A percentile compares a stretch with the other conserved stretches of the same genome.
These are phyloP conservation scores for Psophia crepitans DNA, from an alignment of 2,113 vertebrate genomes.

Conservation along the genomic window DNA sequence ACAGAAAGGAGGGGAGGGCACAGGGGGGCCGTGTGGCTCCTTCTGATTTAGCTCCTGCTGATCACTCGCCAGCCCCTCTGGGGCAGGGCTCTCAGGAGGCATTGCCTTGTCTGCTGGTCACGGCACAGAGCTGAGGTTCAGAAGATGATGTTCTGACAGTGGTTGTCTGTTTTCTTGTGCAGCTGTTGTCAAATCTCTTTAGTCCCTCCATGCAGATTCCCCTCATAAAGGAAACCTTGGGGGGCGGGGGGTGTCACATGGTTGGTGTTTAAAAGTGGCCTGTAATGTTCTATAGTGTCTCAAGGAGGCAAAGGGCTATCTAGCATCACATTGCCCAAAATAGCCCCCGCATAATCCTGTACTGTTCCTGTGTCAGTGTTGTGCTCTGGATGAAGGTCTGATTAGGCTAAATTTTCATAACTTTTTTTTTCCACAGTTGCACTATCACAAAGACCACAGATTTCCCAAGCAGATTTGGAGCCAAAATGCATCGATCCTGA, in stretches of 20 bases:
- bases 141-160: not conserved
- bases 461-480: not conserved
- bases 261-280: not conserved
- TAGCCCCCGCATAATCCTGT: not conserved
- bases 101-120: not conserved
- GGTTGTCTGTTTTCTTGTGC: not conserved
- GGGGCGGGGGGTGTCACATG: not conserved
- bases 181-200: not conserved
- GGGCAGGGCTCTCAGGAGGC: not conserved
- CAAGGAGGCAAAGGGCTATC: not conserved
- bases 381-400: not conserved
- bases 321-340: not conserved
- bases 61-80: accelerated
- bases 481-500: not conserved
- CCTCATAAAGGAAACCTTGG: not conserved
- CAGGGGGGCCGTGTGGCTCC: not conserved
- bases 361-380: not conserved
- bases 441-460: not conserved
- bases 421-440: not conserved
- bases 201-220: not conserved
- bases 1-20: not conserved
- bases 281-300: not conserved
- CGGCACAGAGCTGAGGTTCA: not conserved
- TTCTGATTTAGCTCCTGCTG: not conserved
- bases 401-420: not conserved